Evolutionary conservation across 2,797 vertebrate genomes (phyloP), one percentile per base, ranked within the genome.

Genomic region (Lateolabrax maculatus): DNA sequence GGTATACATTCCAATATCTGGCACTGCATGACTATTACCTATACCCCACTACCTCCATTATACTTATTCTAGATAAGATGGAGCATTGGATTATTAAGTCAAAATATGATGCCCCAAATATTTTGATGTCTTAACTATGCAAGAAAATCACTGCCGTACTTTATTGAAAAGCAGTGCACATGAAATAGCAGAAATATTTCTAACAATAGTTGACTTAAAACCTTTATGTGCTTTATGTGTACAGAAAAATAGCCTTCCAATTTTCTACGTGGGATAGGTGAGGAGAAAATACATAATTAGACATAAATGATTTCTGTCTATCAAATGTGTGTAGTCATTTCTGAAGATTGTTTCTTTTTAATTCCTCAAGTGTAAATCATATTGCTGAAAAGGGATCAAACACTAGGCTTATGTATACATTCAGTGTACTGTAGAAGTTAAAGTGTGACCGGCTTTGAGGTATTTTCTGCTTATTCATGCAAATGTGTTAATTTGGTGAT

Each of bases 301-400:
- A 65, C 13, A 58, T 48, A 27, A 69, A 23, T 70, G 1, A 53
- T 75, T 69, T 67, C 18, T 77, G 64, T 57, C 63, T 76, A 25
- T 70, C 48, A 43, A 84, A 64, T 79, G n/a, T 76, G 11, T 19
- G 60, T 72, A 52, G 37, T 73, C 21, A 53, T 60, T 58, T 27
- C n/a, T 79, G 41, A 60, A 23, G 12, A 53, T 66, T 79, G 13
- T 55, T 55, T 21, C 37, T 37, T 81, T 71, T 43, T 21, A 34
- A 15, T 52, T 80, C 36, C 67, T 56, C 9, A 56, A 76, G n/a
- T 68, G n/a, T 70, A 53, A 77, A 60, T 80, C 16, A 79, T 77
- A 49, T 67, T 71, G 69, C 61, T 81, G 48, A 77, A 83, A 87
- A 77, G 67, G 63, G 27, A 88, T 84, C 13, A n/a, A 75, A 81